Percentiles rank a stretch among this genome's conserved stretches.
phyloP scores from a whole-genome alignment of 2,888 invertebrate species.

The Julus scandinavius region DNA sequence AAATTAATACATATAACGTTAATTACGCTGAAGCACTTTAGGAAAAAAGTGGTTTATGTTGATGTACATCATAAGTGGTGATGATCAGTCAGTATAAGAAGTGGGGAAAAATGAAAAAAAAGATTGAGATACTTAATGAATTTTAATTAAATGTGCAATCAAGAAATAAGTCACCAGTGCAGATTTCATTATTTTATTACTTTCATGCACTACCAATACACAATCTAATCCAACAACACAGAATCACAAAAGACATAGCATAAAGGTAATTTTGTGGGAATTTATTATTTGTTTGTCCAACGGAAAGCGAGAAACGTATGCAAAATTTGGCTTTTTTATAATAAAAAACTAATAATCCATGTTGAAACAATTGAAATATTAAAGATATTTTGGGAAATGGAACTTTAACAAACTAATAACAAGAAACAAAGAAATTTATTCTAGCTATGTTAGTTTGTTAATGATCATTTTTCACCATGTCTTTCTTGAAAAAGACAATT shows the following conservation, averaged over 20 bases:
- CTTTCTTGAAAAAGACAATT: too few relatives aligned
- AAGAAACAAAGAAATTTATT: too few relatives aligned
- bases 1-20: background rate
- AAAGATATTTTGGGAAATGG: too few relatives aligned
- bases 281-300: background rate
- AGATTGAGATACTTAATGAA: background rate
- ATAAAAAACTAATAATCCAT: background rate
- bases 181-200: slow-evolving; percentile 26
- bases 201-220: slow-evolving; percentile 40
- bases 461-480: too few relatives aligned
- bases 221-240: slow-evolving; percentile 22
- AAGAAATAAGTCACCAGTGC: slow-evolving; percentile 9
- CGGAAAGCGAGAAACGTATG: too few relatives aligned
- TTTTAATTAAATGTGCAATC: background rate
- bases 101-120: background rate
- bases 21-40: background rate
- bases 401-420: too few relatives aligned
- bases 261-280: background rate
- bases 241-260: background rate
- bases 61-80: background rate
- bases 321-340: background rate
- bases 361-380: background rate
- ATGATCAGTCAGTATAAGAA: background rate
- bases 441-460: too few relatives aligned
- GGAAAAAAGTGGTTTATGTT: background rate